Base-by-base conservation (phyloP, 2,888 invertebrate genomes). In the Eupithecia tripunctaria region DNA sequence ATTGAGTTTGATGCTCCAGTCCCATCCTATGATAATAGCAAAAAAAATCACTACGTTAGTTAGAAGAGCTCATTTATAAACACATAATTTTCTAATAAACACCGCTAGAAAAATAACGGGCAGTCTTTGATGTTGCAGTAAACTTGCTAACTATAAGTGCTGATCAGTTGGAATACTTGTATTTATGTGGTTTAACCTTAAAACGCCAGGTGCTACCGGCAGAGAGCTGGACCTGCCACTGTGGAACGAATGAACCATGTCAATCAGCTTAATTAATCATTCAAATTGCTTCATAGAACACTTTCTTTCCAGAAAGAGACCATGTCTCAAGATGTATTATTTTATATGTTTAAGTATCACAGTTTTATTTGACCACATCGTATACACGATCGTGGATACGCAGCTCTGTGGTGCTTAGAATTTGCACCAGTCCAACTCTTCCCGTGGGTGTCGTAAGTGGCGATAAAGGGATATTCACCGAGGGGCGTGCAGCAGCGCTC, bases 181-280 rank as follows among this genome's bases (percentile, higher is more conserved):
- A 15, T 64, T 25, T 41, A 7, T 64, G 14, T n/a, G 25, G 64
- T 64, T 25, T 25, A 64, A 41, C 25, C 38, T 21, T 83, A 83
- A 85, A 82, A 81, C 25, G 85, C 87, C 92, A 92, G 92, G 91
- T 92, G 91, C 89, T 86, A 82, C 85, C 82, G 84, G 84, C 82
- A 85, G 84, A 83, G 82, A 85, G 81, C 82, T 86, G 79, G 86
- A 92, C 93, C 93, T 88, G 86, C 90, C 92, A 82, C 88, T 73
- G 90, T 85, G 93, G 82, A 87, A 82, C 92, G 86, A 91, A 93
- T 90, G 87, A 82, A 82, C 82, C 92, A 86, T 90, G 89, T 90
- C 92, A 93, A 93, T 92, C 89, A 88, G 85, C 86, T 88, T 91
- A 92, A 93, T 93, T 93, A 92, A 92, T 94, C 90, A 89, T 90